Base-by-base conservation (phyloP, 2,113 vertebrate genomes). In the Podarcis raffonei region DNA sequence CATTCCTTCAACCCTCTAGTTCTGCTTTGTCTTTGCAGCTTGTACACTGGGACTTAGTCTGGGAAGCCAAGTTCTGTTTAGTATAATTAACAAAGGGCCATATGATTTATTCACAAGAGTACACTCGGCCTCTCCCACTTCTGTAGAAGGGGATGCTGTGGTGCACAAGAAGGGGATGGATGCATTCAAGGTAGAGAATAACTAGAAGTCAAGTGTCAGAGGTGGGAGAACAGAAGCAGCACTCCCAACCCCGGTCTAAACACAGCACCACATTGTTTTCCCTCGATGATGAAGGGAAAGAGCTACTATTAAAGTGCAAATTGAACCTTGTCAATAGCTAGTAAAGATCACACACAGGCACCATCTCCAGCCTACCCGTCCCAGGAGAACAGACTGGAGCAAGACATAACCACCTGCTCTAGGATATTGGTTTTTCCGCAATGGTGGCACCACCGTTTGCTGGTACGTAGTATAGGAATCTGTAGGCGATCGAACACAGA, bases 221-320 rank as follows among this genome's bases (percentile, higher is more conserved):
- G 39, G 37, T 77, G 71, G 84, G 15, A 20, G 37, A 30, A 85
- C 12, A 72, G 23, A 72, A n/a, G 69, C 62, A 16, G 20, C 16
- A 68, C n/a, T 77, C 71, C 62, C 62, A 66, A 37, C 35, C 62
- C 72, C 48, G 77, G 18, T 35, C 7, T 39, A 39, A 76, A 76
- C 32, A 69, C 32, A 83, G 65, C 59, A 77, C 89, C 79, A 83
- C 30, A 30, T 84, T 39, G 22, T 9, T 59, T 86, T 39, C 32
- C 79, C 62, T 69, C n/a, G 32, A 2, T 23, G 27, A 59, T 59
- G 59, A 82, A 57, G 78, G 57, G 62, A 76, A 53, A 78, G 39
- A 57, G 20, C 6, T 20, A 35, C 65, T 68, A 84, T 30, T 57
- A 84, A 89, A 89, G 87, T 89, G 87, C 81, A 84, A 89, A 77